Evolutionary conservation across 2,113 vertebrate species (phyloP).

Genomic region (Prionailurus bengalensis): DNA sequence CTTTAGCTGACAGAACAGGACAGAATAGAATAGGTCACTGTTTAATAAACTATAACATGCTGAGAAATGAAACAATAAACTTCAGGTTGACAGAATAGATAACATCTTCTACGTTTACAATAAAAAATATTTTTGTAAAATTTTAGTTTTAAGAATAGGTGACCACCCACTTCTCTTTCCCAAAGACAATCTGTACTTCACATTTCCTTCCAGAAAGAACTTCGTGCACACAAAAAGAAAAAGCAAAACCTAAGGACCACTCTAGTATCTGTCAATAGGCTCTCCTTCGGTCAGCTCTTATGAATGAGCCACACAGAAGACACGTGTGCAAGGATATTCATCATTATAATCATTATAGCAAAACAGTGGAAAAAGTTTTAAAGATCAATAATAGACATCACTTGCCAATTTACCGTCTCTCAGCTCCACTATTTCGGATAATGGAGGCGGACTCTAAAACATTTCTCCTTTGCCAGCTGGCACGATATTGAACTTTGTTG

Average conservation of each 20-base stretch:
- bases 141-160: background rate
- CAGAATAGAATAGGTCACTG: background rate
- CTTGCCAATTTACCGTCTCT: background rate
- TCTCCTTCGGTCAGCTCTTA: background rate
- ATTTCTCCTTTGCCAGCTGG: background rate
- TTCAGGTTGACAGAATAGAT: background rate
- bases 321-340: background rate
- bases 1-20: background rate
- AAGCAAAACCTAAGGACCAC: background rate
- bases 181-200: background rate
- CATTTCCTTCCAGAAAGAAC: slow-evolving; percentile 7
- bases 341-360: background rate
- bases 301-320: background rate
- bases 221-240: background rate
- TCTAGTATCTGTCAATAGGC: background rate
- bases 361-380: background rate
- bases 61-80: background rate
- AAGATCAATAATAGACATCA: background rate
- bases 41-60: background rate
- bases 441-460: background rate
- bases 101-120: background rate
- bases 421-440: background rate
- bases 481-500: background rate
- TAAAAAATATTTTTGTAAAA: background rate
- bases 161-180: background rate